These are phyloP conservation scores for Apostichopus californicus DNA, from an alignment of 35 echinoderm and acorn worm species.

Conservation along the genomic window DNA sequence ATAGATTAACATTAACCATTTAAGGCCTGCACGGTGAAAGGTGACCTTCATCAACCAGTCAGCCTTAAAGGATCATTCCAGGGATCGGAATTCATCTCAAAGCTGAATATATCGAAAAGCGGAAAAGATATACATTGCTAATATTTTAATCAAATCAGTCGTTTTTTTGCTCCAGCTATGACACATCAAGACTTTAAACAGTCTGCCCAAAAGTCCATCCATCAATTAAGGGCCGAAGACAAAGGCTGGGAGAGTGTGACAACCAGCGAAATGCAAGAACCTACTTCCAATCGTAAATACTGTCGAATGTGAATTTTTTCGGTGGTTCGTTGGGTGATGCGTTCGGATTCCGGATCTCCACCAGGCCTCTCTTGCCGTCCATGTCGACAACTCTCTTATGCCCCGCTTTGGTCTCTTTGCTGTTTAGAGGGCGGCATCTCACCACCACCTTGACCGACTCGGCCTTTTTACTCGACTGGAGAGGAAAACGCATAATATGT, in stretches of 20 bases:
- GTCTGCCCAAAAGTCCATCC: no score
- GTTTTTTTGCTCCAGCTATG: no score
- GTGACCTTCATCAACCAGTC: no score
- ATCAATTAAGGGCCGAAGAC: no score
- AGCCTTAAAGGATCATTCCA: no score
- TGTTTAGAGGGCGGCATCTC: constrained; percentile 93
- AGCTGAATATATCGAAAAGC: no score
- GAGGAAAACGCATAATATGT: neutral
- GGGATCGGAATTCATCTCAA: no score
- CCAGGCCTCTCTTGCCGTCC: constrained; percentile 84
- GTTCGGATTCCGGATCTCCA: constrained; percentile 79
- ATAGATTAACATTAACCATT: no score
- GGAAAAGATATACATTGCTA: no score
- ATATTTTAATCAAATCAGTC: no score
- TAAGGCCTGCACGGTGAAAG: no score
- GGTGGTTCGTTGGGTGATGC: constrained; percentile 58
- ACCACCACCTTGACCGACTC: constrained; percentile 97
- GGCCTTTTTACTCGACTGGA: constrained; percentile 81
- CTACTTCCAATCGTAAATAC: constrained; percentile 99
- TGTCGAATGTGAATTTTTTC: constrained; percentile 85
- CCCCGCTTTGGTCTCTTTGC: constrained; percentile 67
- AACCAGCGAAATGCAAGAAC: constrained; percentile 8
- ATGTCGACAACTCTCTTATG: constrained; percentile 78
- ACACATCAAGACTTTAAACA: no score
- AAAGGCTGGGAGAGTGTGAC: neutral